Percentiles rank a stretch among this genome's conserved stretches.
phyloP scores from a whole-genome alignment of 2,113 vertebrate genomes.

The Mus spicilegus region DNA sequence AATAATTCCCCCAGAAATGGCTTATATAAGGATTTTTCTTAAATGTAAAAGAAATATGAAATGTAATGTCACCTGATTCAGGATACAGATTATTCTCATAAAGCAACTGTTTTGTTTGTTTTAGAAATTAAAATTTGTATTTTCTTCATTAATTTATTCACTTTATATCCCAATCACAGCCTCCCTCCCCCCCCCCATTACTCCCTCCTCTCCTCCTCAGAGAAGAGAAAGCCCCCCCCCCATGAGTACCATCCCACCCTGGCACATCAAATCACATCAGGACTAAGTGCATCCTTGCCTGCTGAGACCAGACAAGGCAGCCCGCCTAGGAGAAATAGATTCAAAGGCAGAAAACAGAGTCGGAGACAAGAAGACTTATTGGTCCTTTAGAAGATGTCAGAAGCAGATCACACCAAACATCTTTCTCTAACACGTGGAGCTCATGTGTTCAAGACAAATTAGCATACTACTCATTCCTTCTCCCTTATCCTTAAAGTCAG shows the following conservation, averaged over 20 bases:
- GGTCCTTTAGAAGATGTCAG: not conserved
- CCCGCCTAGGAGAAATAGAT: too few relatives aligned
- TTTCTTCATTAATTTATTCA: too few relatives aligned
- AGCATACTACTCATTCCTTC: not conserved
- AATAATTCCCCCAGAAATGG: not conserved
- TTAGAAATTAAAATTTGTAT: too few relatives aligned
- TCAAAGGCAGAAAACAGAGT: too few relatives aligned
- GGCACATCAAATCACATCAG: too few relatives aligned
- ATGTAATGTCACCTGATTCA: slow-evolving; percentile 1
- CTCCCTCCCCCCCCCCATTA: too few relatives aligned
- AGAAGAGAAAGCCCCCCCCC: too few relatives aligned
- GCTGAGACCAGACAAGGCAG: too few relatives aligned
- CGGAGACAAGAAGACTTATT: not conserved
- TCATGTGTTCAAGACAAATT: slow-evolving; percentile 19
- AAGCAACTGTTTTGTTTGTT: not conserved
- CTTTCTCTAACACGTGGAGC: not conserved
- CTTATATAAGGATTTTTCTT: slow-evolving; percentile 37
- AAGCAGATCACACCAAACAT: not conserved
- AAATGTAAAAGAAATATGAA: slow-evolving; percentile 41
- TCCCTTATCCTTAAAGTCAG: slow-evolving; percentile 18
- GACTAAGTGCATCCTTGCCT: too few relatives aligned
- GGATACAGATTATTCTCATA: not conserved
- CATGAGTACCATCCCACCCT: too few relatives aligned
- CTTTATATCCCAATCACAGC: too few relatives aligned
- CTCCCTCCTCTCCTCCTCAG: too few relatives aligned